Base-by-base conservation (phyloP, 2,888 invertebrate species). In the Allophyes oxyacanthae region DNA sequence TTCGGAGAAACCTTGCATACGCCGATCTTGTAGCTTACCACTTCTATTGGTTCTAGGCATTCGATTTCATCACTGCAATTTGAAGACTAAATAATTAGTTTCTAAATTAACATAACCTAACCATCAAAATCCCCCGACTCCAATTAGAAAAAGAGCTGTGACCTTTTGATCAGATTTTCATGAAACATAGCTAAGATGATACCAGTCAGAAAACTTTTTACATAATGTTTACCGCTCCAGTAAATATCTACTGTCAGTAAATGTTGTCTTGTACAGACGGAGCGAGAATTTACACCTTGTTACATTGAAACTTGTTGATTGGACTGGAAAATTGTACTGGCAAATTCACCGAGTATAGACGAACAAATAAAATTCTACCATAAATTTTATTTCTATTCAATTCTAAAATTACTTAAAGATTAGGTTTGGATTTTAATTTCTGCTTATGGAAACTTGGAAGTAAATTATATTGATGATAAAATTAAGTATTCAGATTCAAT, bases 21-120 rank as follows among this genome's bases (percentile, higher is more conserved):
- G 6, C 99, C 99, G 78, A 99, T 98, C 92, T 99, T 99, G 93
- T 98, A 98, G 87, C 98, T 98, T 51, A 99, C 97, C 26, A 98
- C 97, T 88, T 98, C 98, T 76, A 99, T 97, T 14, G 99, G 97
- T 86, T 99, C 97, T 66, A 95, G 95, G 86, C 98, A 98, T 85
- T 97, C 97, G 49, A 99, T 95, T 76, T 96, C 95, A 20, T 96
- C 97, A 64, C 98, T 98, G 88, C 7, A 63, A 63, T 45, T 30
- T 9, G 14, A 52, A 38, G 51, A 2, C 50, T 43, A 0, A 6
- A 8, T n/a, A n/a, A n/a, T 54, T 44, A 40, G 28, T 28, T 28
- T 28, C 8, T 8, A 28, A 6, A 28, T 28, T 2, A 25, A 25
- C 6, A 25, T 3, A 25, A 5, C 6, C 6, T 25, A n/a, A n/a